A percentile compares a stretch with the other conserved stretches of the same genome.
These are phyloP conservation scores for Parnassius orleans DNA, from an alignment of 2,888 invertebrate genomes.

Conservation along the genomic window DNA sequence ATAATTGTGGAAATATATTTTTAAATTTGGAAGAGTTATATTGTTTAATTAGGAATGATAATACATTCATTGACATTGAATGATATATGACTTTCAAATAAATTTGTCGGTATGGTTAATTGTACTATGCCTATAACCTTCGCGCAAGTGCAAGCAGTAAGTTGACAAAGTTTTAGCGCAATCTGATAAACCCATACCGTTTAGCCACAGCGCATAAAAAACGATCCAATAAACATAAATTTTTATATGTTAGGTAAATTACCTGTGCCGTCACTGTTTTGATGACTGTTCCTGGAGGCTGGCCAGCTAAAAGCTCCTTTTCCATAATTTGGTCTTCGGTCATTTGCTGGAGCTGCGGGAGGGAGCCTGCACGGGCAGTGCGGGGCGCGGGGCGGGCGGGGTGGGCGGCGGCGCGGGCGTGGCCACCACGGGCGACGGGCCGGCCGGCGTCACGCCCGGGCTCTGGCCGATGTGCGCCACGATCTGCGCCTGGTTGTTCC, in stretches of 20 bases:
- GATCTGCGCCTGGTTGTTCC: slow-evolving; percentile 89
- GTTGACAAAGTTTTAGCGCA: too few relatives aligned
- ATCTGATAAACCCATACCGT: too few relatives aligned
- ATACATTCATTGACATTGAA: too few relatives aligned
- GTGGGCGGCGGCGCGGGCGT: slow-evolving; percentile 36
- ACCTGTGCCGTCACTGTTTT: slow-evolving; percentile 92
- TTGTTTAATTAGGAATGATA: too few relatives aligned
- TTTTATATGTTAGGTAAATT: slow-evolving; percentile 21
- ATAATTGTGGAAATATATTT: too few relatives aligned
- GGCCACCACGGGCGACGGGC: slow-evolving; percentile 28
- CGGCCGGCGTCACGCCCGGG: slow-evolving; percentile 50
- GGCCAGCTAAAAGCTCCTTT: slow-evolving; percentile 87
- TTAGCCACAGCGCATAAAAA: too few relatives aligned
- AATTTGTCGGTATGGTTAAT: too few relatives aligned
- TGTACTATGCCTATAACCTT: too few relatives aligned
- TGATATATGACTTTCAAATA: too few relatives aligned
- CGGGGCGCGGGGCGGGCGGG: slow-evolving; percentile 38
- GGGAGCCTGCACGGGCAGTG: slow-evolving; percentile 32
- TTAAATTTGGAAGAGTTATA: too few relatives aligned
- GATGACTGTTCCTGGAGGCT: slow-evolving; percentile 92
- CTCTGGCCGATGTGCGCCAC: slow-evolving; percentile 86
- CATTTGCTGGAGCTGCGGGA: slow-evolving; percentile 44
- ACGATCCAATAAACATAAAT: too few relatives aligned
- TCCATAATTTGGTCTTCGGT: slow-evolving; percentile 82
- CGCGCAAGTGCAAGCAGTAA: too few relatives aligned